Evolutionary conservation across 2,113 vertebrate species (phyloP), one percentile per base, ranked within the genome.

Genomic region (Conger conger): DNA sequence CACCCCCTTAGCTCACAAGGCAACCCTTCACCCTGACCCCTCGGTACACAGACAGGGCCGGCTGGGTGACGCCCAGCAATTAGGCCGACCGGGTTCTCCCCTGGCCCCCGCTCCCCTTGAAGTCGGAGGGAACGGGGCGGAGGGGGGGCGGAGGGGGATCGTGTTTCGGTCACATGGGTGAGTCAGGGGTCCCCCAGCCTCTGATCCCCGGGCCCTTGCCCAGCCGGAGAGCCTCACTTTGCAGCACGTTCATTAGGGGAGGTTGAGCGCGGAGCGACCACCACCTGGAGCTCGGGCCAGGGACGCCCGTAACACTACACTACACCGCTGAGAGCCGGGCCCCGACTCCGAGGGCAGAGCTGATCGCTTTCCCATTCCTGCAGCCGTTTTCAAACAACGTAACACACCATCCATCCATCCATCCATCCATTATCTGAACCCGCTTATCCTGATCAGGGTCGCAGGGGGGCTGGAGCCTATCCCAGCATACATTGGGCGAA

Each of bases 11-110:
- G 54, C 42, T 54, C 60, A 85, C 89, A 91, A 87, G 91, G 86
- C 84, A 85, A 89, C 87, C 87, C 87, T 79, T 86, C 81, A 88
- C 84, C 76, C 45, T 89, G 90, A 89, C 91, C 90, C 87, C 84
- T 80, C 90, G 89, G 89, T 88, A 81, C 30, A 54, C 80, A 86
- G 85, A 82, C 81, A 68, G 57, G 57, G 35, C 27, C 54, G 54
- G 57, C 81, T 73, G 81, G 57, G 81, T 15, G 57, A 68, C 81
- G 35, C 37, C 54, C 81, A 36, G 81, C 81, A 82, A 82, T 82
- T 82, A 82, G 45, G 42, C 54, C 15, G 81, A 23, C 57, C 40
- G 54, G 57, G 33, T 23, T 68, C 81, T 37, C 57, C 54, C 57
- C 36, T 37, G 36, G 81, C 81, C 54, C 76, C 54, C 18, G 57